Conservation (phyloP, 2,888 invertebrate genomes). For the Ennomos fuscantarius region DNA sequence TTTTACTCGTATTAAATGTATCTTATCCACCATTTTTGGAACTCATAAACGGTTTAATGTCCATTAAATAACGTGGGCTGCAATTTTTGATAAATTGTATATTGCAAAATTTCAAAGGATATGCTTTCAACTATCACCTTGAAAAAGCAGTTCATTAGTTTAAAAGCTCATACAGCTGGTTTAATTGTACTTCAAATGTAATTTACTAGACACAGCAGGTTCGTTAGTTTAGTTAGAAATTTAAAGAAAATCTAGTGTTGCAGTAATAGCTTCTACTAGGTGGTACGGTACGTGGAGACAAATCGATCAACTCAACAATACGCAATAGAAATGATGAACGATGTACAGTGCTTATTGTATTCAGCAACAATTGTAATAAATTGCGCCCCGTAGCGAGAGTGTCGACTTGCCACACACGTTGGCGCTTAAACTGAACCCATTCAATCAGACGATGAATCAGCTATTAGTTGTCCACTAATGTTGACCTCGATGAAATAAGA, state of each 20-base stretch:
- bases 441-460: slow-evolving; percentile 2
- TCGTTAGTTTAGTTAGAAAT: no score
- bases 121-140: slow-evolving; percentile 1
- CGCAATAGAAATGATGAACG: slow-evolving; percentile 27
- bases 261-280: not conserved
- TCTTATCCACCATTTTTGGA: not conserved
- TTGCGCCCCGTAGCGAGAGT: slow-evolving; percentile 14
- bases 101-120: no score
- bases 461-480: no score
- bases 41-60: no score
- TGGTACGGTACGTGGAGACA: slow-evolving; percentile 8
- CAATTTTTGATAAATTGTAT: no score
- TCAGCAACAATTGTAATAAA: slow-evolving; percentile 26
- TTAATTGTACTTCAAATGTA: not conserved
- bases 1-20: not conserved
- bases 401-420: slow-evolving; percentile 23
- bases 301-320: slow-evolving; percentile 23
- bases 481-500: no score
- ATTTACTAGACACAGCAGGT: not conserved
- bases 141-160: not conserved
- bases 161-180: no score
- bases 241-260: no score
- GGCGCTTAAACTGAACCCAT: slow-evolving; percentile 1
- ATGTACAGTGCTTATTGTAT: slow-evolving; percentile 24
- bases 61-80: no score